Conservation (phyloP, 2,888 invertebrate genomes). For the Drosophila macrospina region DNA sequence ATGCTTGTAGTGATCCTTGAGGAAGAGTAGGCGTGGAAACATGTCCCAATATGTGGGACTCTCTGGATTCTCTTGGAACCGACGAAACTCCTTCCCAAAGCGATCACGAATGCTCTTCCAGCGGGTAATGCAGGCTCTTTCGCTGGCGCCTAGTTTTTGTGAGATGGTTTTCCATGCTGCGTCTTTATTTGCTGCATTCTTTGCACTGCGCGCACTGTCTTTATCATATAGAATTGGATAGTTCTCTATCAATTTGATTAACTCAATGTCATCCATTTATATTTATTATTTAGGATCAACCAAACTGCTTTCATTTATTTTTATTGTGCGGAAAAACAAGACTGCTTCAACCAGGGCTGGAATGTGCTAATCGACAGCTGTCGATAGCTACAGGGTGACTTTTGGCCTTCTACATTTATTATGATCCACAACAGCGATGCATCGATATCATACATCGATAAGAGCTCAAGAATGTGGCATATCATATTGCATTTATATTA, state of each 20-base stretch:
- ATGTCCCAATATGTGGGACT: constrained; percentile 81
- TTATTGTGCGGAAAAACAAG: constrained; percentile 2
- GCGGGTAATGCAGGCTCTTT: constrained; percentile 81
- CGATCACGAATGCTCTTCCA: constrained; percentile 82
- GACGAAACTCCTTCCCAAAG: constrained; percentile 81
- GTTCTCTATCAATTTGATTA: constrained; percentile 73
- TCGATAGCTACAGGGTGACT: not conserved
- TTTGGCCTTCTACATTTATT: too few species aligned
- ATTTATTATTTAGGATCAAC: constrained; percentile 30
- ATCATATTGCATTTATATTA: too few species aligned
- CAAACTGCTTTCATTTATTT: constrained; percentile 34
- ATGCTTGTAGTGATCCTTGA: constrained; percentile 82
- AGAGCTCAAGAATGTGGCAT: too few species aligned
- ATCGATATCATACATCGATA: too few species aligned
- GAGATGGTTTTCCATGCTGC: constrained; percentile 79
- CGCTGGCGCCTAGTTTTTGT: constrained; percentile 73
- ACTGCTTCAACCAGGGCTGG: constrained; percentile 26
- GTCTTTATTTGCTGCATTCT: constrained; percentile 75
- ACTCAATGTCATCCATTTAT: constrained; percentile 68
- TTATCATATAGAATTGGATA: constrained; percentile 81
- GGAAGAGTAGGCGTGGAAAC: constrained; percentile 77
- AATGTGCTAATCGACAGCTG: constrained; percentile 3
- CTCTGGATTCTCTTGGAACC: constrained; percentile 75
- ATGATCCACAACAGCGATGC: too few species aligned
- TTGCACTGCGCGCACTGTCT: constrained; percentile 69